Evolutionary conservation across 2,113 vertebrate species (phyloP).

Genomic region (Cheilinus undulatus): DNA sequence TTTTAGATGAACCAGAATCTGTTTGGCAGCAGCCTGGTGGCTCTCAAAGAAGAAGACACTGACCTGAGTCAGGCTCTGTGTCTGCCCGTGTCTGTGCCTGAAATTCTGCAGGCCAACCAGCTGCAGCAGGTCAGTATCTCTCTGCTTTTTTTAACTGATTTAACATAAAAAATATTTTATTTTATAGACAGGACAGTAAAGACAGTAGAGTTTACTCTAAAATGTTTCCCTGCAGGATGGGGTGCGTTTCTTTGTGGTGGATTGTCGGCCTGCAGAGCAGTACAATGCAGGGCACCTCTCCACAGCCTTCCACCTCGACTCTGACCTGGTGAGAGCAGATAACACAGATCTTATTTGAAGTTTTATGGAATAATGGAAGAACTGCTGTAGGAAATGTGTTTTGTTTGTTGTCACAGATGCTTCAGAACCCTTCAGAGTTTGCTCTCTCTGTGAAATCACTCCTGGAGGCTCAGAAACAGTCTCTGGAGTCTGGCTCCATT

Average conservation of each 20-base stretch:
- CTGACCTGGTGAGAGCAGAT: constrained; percentile 89
- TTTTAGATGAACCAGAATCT: constrained; percentile 95
- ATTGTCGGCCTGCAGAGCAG: constrained; percentile 98
- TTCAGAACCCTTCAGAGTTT: constrained; percentile 98
- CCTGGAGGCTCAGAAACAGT: constrained; percentile 97
- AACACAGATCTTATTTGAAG: accelerated
- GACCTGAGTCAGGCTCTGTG: constrained; percentile 97
- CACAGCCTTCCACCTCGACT: constrained; percentile 98
- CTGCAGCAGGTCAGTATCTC: constrained; percentile 88
- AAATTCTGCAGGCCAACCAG: constrained; percentile 98
- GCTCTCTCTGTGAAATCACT: constrained; percentile 96
- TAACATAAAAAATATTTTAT: neutral
- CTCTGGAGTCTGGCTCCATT: constrained; percentile 94
- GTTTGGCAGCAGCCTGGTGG: constrained; percentile 95
- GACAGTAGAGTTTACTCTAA: neutral
- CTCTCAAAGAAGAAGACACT: constrained; percentile 95
- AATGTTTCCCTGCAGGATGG: constrained; percentile 85
- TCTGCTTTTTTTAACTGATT: neutral
- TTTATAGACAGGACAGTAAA: neutral
- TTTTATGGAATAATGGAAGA: neutral
- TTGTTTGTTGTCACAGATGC: constrained; percentile 86
- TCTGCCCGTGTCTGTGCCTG: constrained; percentile 94
- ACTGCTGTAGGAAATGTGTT: neutral
- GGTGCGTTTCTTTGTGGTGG: constrained; percentile 98
- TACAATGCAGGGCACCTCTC: constrained; percentile 98